Evolutionary conservation across 1,140 invertebrate species (phyloP).

Genomic region (Drosophila albomicans): DNA sequence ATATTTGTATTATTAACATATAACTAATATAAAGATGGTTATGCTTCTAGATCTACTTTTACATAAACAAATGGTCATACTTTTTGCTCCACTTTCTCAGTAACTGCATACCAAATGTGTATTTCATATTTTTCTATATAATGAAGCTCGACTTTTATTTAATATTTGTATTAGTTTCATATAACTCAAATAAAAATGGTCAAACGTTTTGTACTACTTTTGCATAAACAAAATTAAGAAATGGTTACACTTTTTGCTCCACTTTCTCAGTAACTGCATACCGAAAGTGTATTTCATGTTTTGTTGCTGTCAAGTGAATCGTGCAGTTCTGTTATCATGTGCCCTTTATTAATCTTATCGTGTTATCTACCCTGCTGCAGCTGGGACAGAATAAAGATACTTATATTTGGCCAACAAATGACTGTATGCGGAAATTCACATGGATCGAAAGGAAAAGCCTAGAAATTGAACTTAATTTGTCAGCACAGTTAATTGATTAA

Average conservation of each 20-base stretch:
- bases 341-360: slow-evolving; percentile 63
- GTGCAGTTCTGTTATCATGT: slow-evolving; percentile 62
- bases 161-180: too few species aligned
- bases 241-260: too few species aligned
- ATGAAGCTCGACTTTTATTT: too few species aligned
- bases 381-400: slow-evolving; percentile 32
- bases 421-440: neutral
- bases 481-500: slow-evolving; percentile 20
- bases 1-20: too few species aligned
- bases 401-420: slow-evolving; percentile 8
- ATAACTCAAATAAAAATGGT: too few species aligned
- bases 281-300: neutral
- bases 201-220: too few species aligned
- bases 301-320: slow-evolving; percentile 31
- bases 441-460: slow-evolving; percentile 14
- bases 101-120: too few species aligned
- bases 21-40: too few species aligned
- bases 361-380: slow-evolving; percentile 34
- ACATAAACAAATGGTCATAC: too few species aligned
- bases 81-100: too few species aligned
- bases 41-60: too few species aligned
- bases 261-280: slow-evolving; percentile 8
- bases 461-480: neutral
- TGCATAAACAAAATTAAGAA: too few species aligned
- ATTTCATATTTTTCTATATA: neutral